Evolutionary conservation across 2,113 vertebrate species (phyloP).

Genomic region (Oceanodroma tethys): DNA sequence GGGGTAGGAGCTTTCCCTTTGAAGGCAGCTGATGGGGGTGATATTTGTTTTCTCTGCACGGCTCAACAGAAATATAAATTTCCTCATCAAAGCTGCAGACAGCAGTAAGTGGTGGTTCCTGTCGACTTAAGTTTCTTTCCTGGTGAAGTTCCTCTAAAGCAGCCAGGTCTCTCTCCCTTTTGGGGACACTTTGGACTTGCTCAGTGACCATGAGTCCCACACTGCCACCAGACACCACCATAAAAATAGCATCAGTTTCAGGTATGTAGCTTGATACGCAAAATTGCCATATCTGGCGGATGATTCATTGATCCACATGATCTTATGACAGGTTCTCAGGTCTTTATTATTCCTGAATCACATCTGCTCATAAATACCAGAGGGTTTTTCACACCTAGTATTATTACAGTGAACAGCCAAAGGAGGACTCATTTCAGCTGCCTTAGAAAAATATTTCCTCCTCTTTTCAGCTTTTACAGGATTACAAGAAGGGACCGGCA

Average conservation of each 20-base stretch:
- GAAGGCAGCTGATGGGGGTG: background rate
- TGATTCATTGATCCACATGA: background rate
- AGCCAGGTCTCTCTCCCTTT: background rate
- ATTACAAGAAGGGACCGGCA: background rate
- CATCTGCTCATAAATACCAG: constrained; percentile 21
- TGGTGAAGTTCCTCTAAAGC: background rate
- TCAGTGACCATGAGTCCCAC: accelerated
- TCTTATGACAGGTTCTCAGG: background rate
- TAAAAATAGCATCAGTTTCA: background rate
- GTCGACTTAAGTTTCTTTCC: background rate
- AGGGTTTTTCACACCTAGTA: background rate
- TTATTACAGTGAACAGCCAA: background rate
- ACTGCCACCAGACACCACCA: background rate
- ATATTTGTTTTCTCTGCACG: background rate
- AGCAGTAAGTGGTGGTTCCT: background rate
- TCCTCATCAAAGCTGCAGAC: background rate
- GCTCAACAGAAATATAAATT: background rate
- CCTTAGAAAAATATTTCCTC: constrained; percentile 33
- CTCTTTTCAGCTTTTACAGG: background rate
- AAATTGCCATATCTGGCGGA: background rate
- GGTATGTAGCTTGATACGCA: accelerated
- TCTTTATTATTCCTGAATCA: constrained; percentile 10
- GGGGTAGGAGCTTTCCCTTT: background rate
- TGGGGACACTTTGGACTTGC: background rate
- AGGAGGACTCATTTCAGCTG: background rate